Percentiles rank a stretch among this genome's conserved stretches.
phyloP scores from a whole-genome alignment of 1,140 invertebrate genomes.

The Bombus fervidus region DNA sequence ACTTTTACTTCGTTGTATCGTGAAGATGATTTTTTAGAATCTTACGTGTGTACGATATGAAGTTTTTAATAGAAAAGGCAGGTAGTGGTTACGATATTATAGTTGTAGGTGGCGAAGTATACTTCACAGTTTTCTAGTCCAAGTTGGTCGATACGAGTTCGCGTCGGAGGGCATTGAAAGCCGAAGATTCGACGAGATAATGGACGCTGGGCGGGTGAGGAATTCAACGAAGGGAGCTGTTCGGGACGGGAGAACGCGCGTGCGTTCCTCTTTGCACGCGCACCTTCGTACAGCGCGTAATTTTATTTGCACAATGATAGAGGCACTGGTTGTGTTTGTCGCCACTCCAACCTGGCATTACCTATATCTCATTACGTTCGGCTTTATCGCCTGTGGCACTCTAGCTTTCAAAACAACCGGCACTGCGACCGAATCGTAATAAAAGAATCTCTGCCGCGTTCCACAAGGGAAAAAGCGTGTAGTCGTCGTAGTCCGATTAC shows the following conservation, averaged over 20 bases:
- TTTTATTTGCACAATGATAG: conserved; percentile 59
- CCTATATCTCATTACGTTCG: conserved; percentile 49
- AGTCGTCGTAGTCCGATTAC: background rate
- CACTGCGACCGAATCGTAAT: conserved; percentile 9
- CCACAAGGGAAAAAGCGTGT: background rate
- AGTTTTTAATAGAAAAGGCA: background rate
- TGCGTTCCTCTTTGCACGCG: background rate
- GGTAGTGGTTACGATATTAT: background rate
- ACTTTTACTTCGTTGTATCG: too few species aligned
- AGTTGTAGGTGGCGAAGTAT: too few species aligned
- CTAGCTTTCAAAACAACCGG: conserved; percentile 41
- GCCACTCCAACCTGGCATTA: conserved; percentile 44
- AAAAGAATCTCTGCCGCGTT: conserved; percentile 6
- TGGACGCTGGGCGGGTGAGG: conserved; percentile 18
- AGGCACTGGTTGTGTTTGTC: conserved; percentile 42
- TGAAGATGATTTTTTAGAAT: too few species aligned
- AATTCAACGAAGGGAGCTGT: conserved; percentile 16
- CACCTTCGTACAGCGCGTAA: conserved; percentile 34
- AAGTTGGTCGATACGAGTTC: background rate
- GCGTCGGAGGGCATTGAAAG: background rate
- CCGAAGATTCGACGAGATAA: background rate
- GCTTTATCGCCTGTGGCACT: conserved; percentile 51
- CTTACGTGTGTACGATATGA: fast-evolving
- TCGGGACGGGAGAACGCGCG: background rate
- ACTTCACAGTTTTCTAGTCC: background rate